Evolutionary conservation across 2,888 invertebrate species (phyloP), one percentile per base, ranked within the genome.

Genomic region (Stegophylla sp.): DNA sequence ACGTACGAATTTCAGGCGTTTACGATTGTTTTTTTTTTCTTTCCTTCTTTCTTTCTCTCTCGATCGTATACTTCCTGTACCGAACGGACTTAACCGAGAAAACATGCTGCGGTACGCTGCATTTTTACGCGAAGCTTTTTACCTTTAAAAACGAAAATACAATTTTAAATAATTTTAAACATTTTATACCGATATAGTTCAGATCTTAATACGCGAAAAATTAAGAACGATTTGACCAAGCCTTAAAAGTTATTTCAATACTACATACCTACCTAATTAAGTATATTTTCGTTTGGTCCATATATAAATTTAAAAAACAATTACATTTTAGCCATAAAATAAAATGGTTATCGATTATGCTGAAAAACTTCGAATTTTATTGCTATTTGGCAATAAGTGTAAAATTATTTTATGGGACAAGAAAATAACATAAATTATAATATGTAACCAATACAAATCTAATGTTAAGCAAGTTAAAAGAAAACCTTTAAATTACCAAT

Each of bases 1-100:
- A 61, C 79, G 79, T 61, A 51, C 48, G 26, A 45, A 79, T 71
- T 79, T 41, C n/a, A 17, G 41, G 41, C 13, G 10, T 75, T 64
- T 23, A 59, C 77, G 51, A 75, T 51, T 75, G 26, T 34, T 34
- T n/a, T 63, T 34, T 12, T 71, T 53, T 28, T 51, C 34, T 63
- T n/a, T 51, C 34, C 51, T 61, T 34, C 43, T 53, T 28, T 51
- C 34, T 63, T n/a, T 51, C 34, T 63, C 61, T 34, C 43, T 63
- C 34, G 48, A 63, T 45, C 43, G 0, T 12, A 3, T n/a, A n/a
- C n/a, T 63, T 63, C n/a, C 10, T 9, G 41, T n/a, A 34, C 34
- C 10, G 15, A 2, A 0, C 41, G 20, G n/a, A 53, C 20, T 53
- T 7, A 20, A 4, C n/a, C 20, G 7, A n/a, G 7, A 34, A 34